phyloP scores from a whole-genome alignment of 2,888 invertebrate species.

The Augochlorella aurata region DNA sequence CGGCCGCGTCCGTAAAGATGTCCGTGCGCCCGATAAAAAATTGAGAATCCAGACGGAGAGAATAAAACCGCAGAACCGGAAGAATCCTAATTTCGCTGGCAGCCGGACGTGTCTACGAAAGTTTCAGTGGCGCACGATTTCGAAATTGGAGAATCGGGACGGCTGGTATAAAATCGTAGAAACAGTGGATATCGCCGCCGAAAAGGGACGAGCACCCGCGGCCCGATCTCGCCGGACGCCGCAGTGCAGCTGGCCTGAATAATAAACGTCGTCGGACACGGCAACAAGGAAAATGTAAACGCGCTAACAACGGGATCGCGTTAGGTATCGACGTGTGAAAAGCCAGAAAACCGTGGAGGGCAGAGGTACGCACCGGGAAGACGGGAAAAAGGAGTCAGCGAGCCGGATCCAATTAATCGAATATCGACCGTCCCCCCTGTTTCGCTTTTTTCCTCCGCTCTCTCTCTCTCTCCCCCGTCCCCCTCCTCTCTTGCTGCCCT shows the following conservation, averaged over 20 bases:
- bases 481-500: too few species aligned
- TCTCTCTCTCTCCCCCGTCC: too few species aligned
- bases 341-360: background rate
- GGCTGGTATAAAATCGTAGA: background rate
- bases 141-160: background rate
- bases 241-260: background rate
- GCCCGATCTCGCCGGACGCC: background rate
- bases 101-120: too few species aligned
- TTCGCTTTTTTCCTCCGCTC: conserved; percentile 29
- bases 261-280: background rate
- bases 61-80: too few species aligned
- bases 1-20: too few species aligned
- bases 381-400: conserved; percentile 14
- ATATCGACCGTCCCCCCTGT: conserved; percentile 48
- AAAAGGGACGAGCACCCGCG: background rate
- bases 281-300: background rate
- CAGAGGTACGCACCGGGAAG: conserved; percentile 1
- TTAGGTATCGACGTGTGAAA: background rate
- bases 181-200: background rate
- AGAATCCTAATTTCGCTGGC: too few species aligned
- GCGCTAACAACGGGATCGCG: background rate
- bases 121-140: too few species aligned
- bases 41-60: too few species aligned
- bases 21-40: too few species aligned
- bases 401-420: conserved; percentile 55